Evolutionary conservation across 2,797 vertebrate species (phyloP).

Genomic region (Calcarius lapponicus): DNA sequence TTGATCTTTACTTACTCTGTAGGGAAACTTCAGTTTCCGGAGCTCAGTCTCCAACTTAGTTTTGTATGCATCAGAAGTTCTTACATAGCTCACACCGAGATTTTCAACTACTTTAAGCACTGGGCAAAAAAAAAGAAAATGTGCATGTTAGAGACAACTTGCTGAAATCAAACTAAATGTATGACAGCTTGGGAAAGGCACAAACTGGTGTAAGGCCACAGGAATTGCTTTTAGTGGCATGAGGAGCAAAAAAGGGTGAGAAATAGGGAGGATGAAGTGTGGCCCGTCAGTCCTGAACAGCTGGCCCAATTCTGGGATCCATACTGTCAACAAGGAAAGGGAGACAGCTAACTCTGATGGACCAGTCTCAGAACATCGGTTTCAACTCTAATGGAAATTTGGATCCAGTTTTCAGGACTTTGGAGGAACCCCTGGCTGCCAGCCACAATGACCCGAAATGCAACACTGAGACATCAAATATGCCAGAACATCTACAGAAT

Average conservation of each 20-base stretch:
- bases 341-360: neutral
- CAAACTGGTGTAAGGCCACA: neutral
- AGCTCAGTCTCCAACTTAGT: constrained; percentile 78
- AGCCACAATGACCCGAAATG: rapidly evolving
- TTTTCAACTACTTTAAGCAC: constrained; percentile 93
- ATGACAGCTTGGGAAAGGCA: neutral
- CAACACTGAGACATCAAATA: too few species aligned
- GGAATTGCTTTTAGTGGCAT: neutral
- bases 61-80: constrained; percentile 74
- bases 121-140: constrained; percentile 45
- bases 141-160: neutral
- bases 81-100: constrained; percentile 86
- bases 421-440: neutral
- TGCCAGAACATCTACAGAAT: rapidly evolving
- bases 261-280: rapidly evolving
- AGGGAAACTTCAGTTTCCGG: constrained; percentile 83
- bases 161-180: neutral
- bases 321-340: neutral
- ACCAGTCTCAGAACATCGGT: rapidly evolving
- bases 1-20: constrained; percentile 71
- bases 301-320: neutral
- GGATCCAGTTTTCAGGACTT: neutral
- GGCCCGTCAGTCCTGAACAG: neutral
- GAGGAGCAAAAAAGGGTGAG: neutral
- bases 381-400: neutral